Evolutionary conservation across 2,113 vertebrate genomes (phyloP).

Genomic region (Syrmaticus mikado): DNA sequence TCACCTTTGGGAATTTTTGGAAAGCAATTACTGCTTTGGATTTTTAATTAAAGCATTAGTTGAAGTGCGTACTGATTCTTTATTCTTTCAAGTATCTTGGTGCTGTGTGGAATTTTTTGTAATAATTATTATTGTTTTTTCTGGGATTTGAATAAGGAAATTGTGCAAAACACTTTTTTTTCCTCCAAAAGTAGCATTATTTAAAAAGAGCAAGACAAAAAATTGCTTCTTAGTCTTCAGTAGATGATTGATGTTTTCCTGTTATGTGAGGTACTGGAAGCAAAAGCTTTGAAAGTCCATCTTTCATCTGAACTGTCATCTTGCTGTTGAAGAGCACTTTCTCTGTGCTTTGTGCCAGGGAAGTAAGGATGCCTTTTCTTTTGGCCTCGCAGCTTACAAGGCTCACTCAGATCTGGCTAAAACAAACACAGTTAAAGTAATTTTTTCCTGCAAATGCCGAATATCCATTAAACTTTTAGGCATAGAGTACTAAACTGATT

Average conservation of each 20-base stretch:
- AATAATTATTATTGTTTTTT: not conserved
- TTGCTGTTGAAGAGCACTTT: not conserved
- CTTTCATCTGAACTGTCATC: not conserved
- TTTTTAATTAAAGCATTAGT: not conserved
- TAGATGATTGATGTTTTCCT: not conserved
- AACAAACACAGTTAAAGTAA: not conserved
- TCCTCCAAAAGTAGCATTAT: not conserved
- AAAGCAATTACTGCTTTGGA: not conserved
- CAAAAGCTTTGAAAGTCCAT: not conserved
- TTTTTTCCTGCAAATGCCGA: not conserved
- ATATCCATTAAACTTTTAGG: fast-evolving
- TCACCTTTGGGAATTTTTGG: not conserved
- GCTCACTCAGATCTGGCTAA: not conserved
- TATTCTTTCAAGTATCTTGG: not conserved
- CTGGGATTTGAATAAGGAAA: not conserved
- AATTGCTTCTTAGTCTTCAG: not conserved
- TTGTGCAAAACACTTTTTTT: not conserved
- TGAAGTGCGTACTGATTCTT: not conserved
- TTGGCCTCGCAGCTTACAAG: not conserved
- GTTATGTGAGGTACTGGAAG: not conserved
- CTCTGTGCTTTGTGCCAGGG: not conserved
- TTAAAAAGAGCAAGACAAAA: not conserved
- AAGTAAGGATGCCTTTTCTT: not conserved
- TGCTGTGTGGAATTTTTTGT: not conserved
- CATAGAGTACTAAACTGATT: not conserved